A percentile compares a stretch with the other conserved stretches of the same genome.
Conservation (phyloP, 1,140 invertebrate species). For the Homarus americanus region DNA sequence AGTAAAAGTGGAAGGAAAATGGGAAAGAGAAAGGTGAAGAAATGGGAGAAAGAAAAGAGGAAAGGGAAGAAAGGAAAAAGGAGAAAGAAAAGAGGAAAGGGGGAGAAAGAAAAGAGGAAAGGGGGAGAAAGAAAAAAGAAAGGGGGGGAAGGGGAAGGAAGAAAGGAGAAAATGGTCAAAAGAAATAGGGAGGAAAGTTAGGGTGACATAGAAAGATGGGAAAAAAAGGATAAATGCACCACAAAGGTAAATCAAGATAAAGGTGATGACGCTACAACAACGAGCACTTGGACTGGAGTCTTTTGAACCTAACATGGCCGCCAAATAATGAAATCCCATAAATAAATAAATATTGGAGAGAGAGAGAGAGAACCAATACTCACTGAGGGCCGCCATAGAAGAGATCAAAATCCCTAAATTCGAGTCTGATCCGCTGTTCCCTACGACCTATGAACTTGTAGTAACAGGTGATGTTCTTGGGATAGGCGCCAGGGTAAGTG, state of each 20-base stretch:
- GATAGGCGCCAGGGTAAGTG: constrained; percentile 99
- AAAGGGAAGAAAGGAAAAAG: not conserved
- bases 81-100: not conserved
- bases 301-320: no score
- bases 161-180: no score
- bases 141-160: not conserved
- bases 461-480: constrained; percentile 94
- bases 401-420: constrained; percentile 98
- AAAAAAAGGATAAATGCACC: no score
- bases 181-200: no score
- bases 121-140: not conserved
- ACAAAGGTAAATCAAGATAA: no score
- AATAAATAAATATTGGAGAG: no score
- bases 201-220: no score
- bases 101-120: not conserved
- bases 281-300: no score
- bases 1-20: not conserved
- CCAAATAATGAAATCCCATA: no score
- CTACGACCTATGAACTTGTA: constrained; percentile 95
- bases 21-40: not conserved
- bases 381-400: constrained; percentile 99
- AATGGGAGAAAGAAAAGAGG: not conserved
- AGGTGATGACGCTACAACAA: no score
- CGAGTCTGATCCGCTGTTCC: constrained; percentile 94
- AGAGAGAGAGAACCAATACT: constrained; percentile 79